These are phyloP conservation scores for Melieria crassipennis DNA, from an alignment of 2,888 invertebrate genomes.

Conservation along the genomic window DNA sequence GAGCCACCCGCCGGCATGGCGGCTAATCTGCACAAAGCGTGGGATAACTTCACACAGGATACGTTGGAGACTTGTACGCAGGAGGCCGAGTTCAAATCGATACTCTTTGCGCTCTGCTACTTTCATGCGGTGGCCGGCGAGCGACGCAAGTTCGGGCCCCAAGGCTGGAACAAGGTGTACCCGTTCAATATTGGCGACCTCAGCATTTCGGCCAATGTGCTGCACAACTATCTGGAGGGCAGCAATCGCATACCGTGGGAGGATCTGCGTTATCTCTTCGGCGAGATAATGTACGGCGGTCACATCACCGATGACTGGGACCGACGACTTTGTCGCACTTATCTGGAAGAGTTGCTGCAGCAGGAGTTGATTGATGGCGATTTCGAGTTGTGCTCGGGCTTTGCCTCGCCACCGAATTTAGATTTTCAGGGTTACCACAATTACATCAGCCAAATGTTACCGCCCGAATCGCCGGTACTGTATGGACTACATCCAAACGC, in stretches of 20 bases:
- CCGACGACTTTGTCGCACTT: constrained; percentile 84
- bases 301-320: constrained; percentile 99
- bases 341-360: constrained; percentile 87
- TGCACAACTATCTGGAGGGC: constrained; percentile 91
- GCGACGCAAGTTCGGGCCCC: constrained; percentile 92
- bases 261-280: constrained; percentile 92
- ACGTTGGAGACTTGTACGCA: constrained; percentile 91
- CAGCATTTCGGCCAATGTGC: constrained; percentile 89
- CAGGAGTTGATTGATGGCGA: constrained; percentile 90
- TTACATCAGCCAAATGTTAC: constrained; percentile 87
- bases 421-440: constrained; percentile 88
- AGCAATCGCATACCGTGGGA: constrained; percentile 93
- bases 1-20: constrained; percentile 96
- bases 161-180: constrained; percentile 89
- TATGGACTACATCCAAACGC: constrained; percentile 96
- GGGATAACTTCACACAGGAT: constrained; percentile 93
- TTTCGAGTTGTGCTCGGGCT: constrained; percentile 82
- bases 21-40: constrained; percentile 92
- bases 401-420: constrained; percentile 87
- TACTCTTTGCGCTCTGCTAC: constrained; percentile 90
- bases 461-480: constrained; percentile 87
- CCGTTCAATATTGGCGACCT: constrained; percentile 88
- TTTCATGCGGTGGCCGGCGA: constrained; percentile 96
- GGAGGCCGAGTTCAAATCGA: constrained; percentile 92
- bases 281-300: constrained; percentile 98